Percentiles rank a stretch among this genome's conserved stretches.
These are phyloP conservation scores for Catocala nupta DNA, from an alignment of 2,888 invertebrate species.

Conservation along the genomic window DNA sequence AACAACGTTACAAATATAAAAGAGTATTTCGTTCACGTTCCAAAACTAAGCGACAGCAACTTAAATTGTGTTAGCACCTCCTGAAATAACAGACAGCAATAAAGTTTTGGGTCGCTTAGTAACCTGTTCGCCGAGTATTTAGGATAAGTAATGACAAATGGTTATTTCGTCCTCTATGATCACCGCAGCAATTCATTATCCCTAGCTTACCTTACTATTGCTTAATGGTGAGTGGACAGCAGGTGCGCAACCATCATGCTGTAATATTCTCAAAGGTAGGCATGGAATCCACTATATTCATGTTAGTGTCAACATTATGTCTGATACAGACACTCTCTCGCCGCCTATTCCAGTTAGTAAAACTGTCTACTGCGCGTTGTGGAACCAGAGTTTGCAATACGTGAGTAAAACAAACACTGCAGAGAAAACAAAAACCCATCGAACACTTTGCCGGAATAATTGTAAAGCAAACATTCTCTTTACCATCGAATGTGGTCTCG, in stretches of 20 bases:
- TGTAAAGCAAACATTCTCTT: slow-evolving; percentile 12
- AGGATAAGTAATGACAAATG: slow-evolving; percentile 41
- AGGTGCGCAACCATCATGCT: slow-evolving; percentile 8
- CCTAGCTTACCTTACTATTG: slow-evolving; percentile 24
- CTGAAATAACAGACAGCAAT: slow-evolving; percentile 31
- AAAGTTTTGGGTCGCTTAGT: slow-evolving; percentile 46
- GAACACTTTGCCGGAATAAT: slow-evolving; percentile 25
- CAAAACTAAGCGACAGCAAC: slow-evolving; percentile 22
- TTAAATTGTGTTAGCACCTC: slow-evolving; percentile 35
- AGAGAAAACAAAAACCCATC: slow-evolving; percentile 3
- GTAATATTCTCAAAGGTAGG: slow-evolving; percentile 8
- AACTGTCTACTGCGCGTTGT: slow-evolving; percentile 1
- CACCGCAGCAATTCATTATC: slow-evolving; percentile 23
- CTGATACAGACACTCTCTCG: slow-evolving; percentile 1
- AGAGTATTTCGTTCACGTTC: slow-evolving; percentile 22
- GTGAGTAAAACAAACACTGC: slow-evolving; percentile 18
- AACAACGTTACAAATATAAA: background rate
- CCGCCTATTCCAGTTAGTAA: slow-evolving; percentile 1
- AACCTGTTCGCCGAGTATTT: slow-evolving; percentile 26
- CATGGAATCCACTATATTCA: background rate
- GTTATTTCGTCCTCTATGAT: slow-evolving; percentile 28
- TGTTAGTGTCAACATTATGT: slow-evolving; percentile 6
- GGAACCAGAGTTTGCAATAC: slow-evolving; percentile 10
- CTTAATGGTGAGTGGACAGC: slow-evolving; percentile 27
- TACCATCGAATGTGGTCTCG: slow-evolving; percentile 17